These are phyloP conservation scores for Dione vanillae DNA, from an alignment of 2,888 invertebrate species.

Conservation along the genomic window DNA sequence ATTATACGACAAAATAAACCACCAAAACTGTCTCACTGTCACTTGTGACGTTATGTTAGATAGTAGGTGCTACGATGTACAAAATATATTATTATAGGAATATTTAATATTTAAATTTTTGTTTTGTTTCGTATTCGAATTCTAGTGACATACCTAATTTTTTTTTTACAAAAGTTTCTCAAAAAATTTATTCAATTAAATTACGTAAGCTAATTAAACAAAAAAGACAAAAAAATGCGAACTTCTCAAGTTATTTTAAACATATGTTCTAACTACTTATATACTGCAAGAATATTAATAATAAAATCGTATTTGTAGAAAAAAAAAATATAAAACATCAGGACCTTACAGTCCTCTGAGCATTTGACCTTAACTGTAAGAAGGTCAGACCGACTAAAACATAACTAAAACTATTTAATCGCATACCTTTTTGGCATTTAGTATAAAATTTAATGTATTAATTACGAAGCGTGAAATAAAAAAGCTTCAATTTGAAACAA, in stretches of 20 bases:
- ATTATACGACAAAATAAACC: not conserved
- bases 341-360: conserved; percentile 36
- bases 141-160: conserved; percentile 14
- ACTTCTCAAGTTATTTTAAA: conserved; percentile 13
- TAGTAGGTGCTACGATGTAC: conserved; percentile 29
- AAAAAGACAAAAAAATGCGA: conserved; percentile 1
- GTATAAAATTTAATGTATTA: conserved; percentile 34
- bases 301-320: conserved; percentile 12
- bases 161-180: conserved; percentile 14
- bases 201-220: conserved; percentile 11
- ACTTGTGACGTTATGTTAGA: conserved; percentile 19
- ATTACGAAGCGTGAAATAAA: conserved; percentile 32
- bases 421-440: conserved; percentile 44
- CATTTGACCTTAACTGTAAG: conserved; percentile 35
- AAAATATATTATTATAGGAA: conserved; percentile 35
- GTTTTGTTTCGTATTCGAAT: conserved; percentile 11
- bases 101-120: conserved; percentile 17
- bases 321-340: not conserved
- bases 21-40: not conserved
- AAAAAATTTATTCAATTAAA: not conserved
- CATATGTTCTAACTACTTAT: conserved; percentile 20
- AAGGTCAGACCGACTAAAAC: conserved; percentile 33
- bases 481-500: conserved; percentile 23
- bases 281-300: conserved; percentile 17
- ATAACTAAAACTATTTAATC: conserved; percentile 37